Evolutionary conservation across 2,888 invertebrate genomes (phyloP), one percentile per base, ranked within the genome.

Genomic region (Parnassius orleans): DNA sequence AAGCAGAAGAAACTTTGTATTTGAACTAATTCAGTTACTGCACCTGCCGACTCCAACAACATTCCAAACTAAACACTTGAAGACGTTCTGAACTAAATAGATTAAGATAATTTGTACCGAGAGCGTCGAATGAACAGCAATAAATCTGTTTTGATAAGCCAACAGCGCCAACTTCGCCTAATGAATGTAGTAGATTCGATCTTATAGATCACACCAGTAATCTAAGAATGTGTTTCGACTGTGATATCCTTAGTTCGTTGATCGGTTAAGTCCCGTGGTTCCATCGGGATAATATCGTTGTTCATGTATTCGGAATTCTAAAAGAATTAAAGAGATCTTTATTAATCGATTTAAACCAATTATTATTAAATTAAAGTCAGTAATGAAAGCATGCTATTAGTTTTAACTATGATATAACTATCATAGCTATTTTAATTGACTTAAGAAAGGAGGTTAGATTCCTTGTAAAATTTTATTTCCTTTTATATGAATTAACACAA

Each of bases 211-310:
- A 44, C 69, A 71, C 70, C 75, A 78, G 76, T 76, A 73, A 77
- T 72, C 76, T 76, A 79, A 76, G 81, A 83, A 83, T 80, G 79
- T 72, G 74, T 74, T 77, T 78, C 75, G 71, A 43, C 43, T 43
- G 11, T 43, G 74, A 74, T 76, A 77, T 75, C 76, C 77, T 79
- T 81, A 80, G 78, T 79, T 79, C 75, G 76, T 74, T 79, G 76
- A 78, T 80, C 75, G 79, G 72, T 72, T 74, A 74, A 76, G 76
- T 71, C 74, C 11, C 9, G 14, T 59, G 19, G 46, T 19, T 10
- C 43, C 44, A 43, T 9, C 10, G 15, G 14, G 43, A n/a, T 43
- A 12, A 53, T 53, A 14, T 3, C 33, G 11, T 33, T 33, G 33
- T 33, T 5, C 5, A 5, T 33, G 33, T 33, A 33, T 33, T 7